These are phyloP conservation scores for Phyllopteryx taeniolatus DNA, from an alignment of 2,113 vertebrate genomes.

Conservation along the genomic window DNA sequence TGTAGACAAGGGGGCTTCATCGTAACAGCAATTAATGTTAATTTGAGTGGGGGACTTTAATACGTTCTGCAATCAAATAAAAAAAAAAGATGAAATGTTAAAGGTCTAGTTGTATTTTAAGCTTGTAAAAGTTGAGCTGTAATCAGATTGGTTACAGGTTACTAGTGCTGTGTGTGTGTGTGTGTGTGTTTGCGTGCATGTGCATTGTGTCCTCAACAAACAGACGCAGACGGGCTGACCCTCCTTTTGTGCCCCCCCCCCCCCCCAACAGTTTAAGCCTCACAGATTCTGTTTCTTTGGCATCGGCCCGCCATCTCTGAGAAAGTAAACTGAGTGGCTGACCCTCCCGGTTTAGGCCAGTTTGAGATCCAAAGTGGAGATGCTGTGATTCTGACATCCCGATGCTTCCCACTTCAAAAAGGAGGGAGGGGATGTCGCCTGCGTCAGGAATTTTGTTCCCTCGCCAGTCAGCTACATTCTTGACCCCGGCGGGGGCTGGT, in stretches of 20 bases:
- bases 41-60: background rate
- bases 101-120: background rate
- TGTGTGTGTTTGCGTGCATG: constrained; percentile 36
- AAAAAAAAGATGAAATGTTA: background rate
- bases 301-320: constrained; percentile 71
- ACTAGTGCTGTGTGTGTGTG: constrained; percentile 14
- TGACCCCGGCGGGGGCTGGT: constrained; percentile 72
- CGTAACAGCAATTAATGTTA: no score
- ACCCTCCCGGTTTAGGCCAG: constrained; percentile 80
- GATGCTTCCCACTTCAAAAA: constrained; percentile 62
- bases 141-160: constrained; percentile 43
- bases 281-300: constrained; percentile 79
- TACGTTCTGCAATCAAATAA: background rate
- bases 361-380: constrained; percentile 67
- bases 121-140: constrained; percentile 19
- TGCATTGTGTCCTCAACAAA: constrained; percentile 55
- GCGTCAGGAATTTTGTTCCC: constrained; percentile 72
- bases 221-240: constrained; percentile 47
- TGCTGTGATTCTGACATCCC: constrained; percentile 64
- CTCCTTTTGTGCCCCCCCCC: constrained; percentile 57
- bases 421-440: constrained; percentile 67
- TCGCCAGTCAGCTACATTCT: constrained; percentile 72
- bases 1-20: background rate
- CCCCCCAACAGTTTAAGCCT: constrained; percentile 75
- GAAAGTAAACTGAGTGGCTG: constrained; percentile 82